Base-by-base conservation (phyloP, 2,888 invertebrate genomes). In the Colletes collaris region DNA sequence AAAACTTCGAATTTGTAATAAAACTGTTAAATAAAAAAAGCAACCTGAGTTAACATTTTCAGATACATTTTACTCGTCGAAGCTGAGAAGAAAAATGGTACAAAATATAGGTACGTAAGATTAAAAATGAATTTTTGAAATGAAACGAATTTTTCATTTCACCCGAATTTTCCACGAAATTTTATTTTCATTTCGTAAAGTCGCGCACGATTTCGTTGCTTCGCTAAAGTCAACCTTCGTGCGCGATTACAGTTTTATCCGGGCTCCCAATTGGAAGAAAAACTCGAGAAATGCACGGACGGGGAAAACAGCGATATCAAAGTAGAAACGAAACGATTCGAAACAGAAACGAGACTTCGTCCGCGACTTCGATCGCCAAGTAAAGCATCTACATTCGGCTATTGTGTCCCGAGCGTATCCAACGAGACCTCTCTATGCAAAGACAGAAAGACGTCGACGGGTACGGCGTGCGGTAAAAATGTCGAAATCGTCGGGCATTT, bases 351-450 rank as follows among this genome's bases (percentile, higher is more conserved):
- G 60, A 58, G 35, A 35, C 35, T 16, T 72, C 66, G 52, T 66
- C 27, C 63, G 16, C 16, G 46, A 16, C 68, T 74, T 69, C 62
- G 62, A 74, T 74, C 74, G 59, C 62, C 62, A 40, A 59, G 73
- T 27, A 37, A 59, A 73, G 49, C 73, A 59, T 73, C 46, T 40
- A 40, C 62, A 27, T 56, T 49, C 27, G 37, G n/a, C 50, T 55
- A 53, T 55, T 55, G n/a, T 52, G 27, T 16, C 16, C 11, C 16
- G 6, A 8, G 16, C 49, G 58, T 37, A 35, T 44, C 53, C 55
- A 27, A 16, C 56, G 16, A 56, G 37, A 37, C 46, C 50, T 16
- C 59, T n/a, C 19, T 11, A 37, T 53, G 27, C 13, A 37, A 11
- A 13, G 16, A 16, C 58, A 40, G 37, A 16, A 68, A 49, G 58